A percentile compares a stretch with the other conserved stretches of the same genome.
Conservation (phyloP, 2,797 vertebrate genomes). For the Hozukius guyotensis region DNA sequence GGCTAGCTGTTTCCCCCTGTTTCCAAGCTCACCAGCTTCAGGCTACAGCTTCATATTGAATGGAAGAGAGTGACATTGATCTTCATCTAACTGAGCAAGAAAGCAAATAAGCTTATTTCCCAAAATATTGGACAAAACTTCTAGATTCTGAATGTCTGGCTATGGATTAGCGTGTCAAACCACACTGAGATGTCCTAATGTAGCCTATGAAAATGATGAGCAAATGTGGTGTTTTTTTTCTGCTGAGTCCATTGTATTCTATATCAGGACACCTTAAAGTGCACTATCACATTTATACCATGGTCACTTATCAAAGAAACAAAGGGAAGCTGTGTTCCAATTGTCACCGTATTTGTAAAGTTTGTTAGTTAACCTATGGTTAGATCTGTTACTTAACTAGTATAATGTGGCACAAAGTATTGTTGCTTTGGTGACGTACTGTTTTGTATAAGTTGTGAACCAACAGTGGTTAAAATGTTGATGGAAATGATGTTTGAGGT, state of each 20-base stretch:
- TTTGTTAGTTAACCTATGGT: not conserved
- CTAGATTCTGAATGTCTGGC: not conserved
- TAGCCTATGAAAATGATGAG: not conserved
- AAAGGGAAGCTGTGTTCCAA: not conserved
- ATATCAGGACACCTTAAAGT: not conserved
- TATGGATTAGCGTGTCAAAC: not conserved
- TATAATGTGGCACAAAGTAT: too few relatives aligned
- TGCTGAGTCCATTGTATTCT: not conserved
- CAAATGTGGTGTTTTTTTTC: not conserved
- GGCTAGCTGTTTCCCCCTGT: not conserved
- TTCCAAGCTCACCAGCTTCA: not conserved
- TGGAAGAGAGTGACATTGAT: not conserved
- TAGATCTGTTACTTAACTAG: not conserved
- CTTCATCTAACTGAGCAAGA: not conserved
- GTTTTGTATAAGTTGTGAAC: too few relatives aligned
- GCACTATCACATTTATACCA: too few relatives aligned
- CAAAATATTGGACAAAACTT: not conserved
- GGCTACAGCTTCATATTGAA: too few relatives aligned
- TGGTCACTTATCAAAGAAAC: not conserved
- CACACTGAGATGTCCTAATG: not conserved
- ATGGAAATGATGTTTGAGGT: too few relatives aligned
- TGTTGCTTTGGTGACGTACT: too few relatives aligned
- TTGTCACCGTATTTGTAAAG: not conserved
- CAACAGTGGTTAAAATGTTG: too few relatives aligned
- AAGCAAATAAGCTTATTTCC: not conserved